Base-by-base conservation (phyloP, 2,888 invertebrate genomes). In the Lycophotia porphyrea region DNA sequence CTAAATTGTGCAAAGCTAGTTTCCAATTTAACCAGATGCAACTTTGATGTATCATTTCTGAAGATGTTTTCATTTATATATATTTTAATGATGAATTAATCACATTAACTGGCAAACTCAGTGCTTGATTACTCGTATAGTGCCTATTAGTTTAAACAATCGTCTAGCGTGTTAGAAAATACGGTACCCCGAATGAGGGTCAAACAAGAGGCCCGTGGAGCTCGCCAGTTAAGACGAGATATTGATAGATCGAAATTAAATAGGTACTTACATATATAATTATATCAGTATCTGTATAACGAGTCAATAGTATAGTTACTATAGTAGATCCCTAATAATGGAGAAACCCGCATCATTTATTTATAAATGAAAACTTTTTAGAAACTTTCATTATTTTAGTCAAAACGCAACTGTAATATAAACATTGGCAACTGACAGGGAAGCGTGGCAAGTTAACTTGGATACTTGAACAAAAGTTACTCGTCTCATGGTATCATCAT, bases 71-170 rank as follows among this genome's bases (percentile, higher is more conserved):
- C 27, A 34, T 68, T 67, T 55, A n/a, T n/a, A 34, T 42, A 55
- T 3, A 24, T 34, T n/a, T 44, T 61, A 31, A 42, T 69, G 2
- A 39, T 15, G 15, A 49, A 34, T 47, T 65, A 47, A 34, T 11
- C n/a, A 5, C 18, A 27, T 5, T n/a, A 52, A 21, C 15, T 7
- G 15, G 1, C 18, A 18, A n/a, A 36, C 18, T 21, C 36, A 47
- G 31, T 47, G 44, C 13, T 31, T 24, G 44, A 44, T 47, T 21
- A 21, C 7, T 47, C 47, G 7, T 47, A 47, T 44, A 44, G 15
- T 47, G 47, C 5, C 24, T 67, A 49, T 18, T 36, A 31, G 8
- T 60, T n/a, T 18, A 69, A 31, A 69, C 42, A 69, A 69, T 60
- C 24, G 11, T 42, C 21, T 42, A 24, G 11, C 24, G 8, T 24